Conservation (phyloP, 2,888 invertebrate genomes). For the Bellardia bayeri region DNA sequence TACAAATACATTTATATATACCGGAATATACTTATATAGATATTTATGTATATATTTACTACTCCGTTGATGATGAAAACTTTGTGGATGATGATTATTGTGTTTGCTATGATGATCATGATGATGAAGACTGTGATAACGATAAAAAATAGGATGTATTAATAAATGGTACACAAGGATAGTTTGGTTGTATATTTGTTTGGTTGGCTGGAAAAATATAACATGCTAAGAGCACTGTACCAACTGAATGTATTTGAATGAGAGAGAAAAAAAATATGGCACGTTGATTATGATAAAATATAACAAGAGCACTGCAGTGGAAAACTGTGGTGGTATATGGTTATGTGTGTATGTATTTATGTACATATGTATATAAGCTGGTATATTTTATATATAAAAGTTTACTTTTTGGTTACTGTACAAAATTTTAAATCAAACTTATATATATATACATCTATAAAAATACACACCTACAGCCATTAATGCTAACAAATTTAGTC, state of each 20-base stretch:
- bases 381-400: constrained; percentile 17
- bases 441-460: neutral
- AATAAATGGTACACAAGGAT: constrained; percentile 21
- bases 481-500: neutral
- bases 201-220: constrained; percentile 41
- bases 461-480: neutral
- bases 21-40: neutral
- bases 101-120: constrained; percentile 6
- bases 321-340: constrained; percentile 50
- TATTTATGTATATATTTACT: neutral
- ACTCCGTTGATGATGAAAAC: neutral
- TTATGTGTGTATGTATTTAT: neutral
- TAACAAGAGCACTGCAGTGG: constrained; percentile 67
- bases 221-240: constrained; percentile 14
- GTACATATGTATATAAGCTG: neutral
- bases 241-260: neutral
- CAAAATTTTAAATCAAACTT: constrained; percentile 25
- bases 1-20: neutral
- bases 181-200: constrained; percentile 41
- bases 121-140: constrained; percentile 30
- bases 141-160: constrained; percentile 11
- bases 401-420: constrained; percentile 51
- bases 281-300: constrained; percentile 66
- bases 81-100: neutral
- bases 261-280: constrained; percentile 34